phyloP scores from a whole-genome alignment of 1,140 invertebrate species.

The Nixonia krombeini region DNA sequence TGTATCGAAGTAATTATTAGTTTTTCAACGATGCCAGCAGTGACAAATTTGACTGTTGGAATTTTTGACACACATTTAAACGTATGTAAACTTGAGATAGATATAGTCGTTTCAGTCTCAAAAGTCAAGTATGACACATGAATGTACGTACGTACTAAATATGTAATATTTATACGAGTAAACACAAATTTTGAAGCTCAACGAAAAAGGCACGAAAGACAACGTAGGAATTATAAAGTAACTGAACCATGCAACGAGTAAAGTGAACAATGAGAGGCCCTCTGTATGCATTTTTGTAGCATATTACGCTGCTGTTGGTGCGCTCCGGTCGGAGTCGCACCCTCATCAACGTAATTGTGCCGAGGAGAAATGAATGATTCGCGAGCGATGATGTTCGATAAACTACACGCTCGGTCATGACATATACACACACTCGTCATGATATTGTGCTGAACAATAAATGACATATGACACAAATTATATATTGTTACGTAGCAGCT shows the following conservation, averaged over 20 bases:
- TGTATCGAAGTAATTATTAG: slow-evolving; percentile 11
- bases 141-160: slow-evolving; percentile 31
- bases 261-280: slow-evolving; percentile 48
- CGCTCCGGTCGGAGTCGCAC: slow-evolving; percentile 34
- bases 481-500: slow-evolving; percentile 30
- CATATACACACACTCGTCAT: slow-evolving; percentile 43
- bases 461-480: slow-evolving; percentile 49
- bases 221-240: slow-evolving; percentile 70
- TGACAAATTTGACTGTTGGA: too few species aligned
- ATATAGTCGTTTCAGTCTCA: slow-evolving; percentile 47
- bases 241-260: slow-evolving; percentile 74
- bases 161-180: slow-evolving; percentile 53
- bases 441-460: slow-evolving; percentile 46
- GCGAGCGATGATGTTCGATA: slow-evolving; percentile 41
- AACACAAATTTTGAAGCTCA: slow-evolving; percentile 63
- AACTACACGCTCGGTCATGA: slow-evolving; percentile 3
- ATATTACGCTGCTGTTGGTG: slow-evolving; percentile 38
- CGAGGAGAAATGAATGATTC: slow-evolving; percentile 37
- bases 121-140: slow-evolving; percentile 40
- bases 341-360: slow-evolving; percentile 28
- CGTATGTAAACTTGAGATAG: slow-evolving; percentile 28
- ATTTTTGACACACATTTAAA: too few species aligned
- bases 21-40: too few species aligned
- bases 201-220: slow-evolving; percentile 69
- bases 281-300: slow-evolving; percentile 28